A percentile compares a stretch with the other conserved stretches of the same genome.
phyloP scores from a whole-genome alignment of 2,113 vertebrate species.

The Bombycilla garrulus region DNA sequence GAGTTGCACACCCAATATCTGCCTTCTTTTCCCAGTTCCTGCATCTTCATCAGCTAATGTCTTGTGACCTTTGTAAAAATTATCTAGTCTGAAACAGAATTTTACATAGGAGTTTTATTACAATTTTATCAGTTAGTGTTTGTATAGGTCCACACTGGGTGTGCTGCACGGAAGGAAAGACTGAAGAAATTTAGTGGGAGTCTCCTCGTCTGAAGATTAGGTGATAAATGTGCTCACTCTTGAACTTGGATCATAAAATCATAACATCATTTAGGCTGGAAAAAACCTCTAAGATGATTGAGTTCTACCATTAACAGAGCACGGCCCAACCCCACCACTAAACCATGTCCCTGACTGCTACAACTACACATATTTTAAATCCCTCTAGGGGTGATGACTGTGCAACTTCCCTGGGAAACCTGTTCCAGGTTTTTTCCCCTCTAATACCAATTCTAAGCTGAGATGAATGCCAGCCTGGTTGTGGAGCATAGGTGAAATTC shows the following conservation, averaged over 20 bases:
- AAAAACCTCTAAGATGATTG: neutral
- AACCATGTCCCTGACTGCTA: too few species aligned
- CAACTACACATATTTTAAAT: neutral
- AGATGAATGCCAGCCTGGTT: neutral
- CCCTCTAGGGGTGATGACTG: too few species aligned
- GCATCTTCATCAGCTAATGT: neutral
- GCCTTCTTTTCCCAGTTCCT: neutral
- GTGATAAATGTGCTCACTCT: neutral
- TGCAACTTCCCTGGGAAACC: neutral
- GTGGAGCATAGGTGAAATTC: neutral
- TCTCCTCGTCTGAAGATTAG: neutral
- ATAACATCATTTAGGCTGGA: neutral
- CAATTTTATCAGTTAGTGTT: neutral
- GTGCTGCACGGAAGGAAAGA: neutral
- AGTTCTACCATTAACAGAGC: neutral
- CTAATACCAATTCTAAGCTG: neutral
- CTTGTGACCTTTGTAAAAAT: neutral
- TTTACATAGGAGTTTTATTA: neutral
- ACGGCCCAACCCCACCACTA: neutral
- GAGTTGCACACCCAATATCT: neutral
- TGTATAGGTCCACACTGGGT: rapidly evolving
- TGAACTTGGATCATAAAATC: neutral
- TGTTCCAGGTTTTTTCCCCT: neutral
- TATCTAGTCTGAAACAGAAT: neutral
- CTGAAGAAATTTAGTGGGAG: neutral